Percentiles rank a stretch among this genome's conserved stretches.
Evolutionary conservation across 2,797 vertebrate genomes (phyloP).

Genomic region (Astyanax mexicanus): DNA sequence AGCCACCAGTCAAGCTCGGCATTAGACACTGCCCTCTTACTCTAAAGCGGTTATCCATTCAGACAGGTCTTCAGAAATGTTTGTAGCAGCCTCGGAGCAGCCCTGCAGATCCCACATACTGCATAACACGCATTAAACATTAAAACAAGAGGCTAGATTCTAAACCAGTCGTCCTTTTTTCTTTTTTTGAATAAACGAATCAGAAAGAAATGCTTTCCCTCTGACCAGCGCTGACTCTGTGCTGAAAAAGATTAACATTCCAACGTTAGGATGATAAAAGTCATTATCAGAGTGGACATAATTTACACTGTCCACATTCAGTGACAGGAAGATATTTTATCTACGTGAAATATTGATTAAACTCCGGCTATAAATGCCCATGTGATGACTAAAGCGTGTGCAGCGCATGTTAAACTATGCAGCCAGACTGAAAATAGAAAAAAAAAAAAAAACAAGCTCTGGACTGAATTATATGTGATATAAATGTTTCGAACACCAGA

Average conservation of each 20-base stretch:
- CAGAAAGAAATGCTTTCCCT: slow-evolving; percentile 19
- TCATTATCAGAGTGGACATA: slow-evolving; percentile 35
- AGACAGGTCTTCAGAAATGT: slow-evolving; percentile 3
- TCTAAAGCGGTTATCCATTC: slow-evolving; percentile 1
- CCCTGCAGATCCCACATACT: slow-evolving; percentile 2
- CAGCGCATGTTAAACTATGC: slow-evolving; percentile 7
- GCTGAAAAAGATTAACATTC: slow-evolving; percentile 5
- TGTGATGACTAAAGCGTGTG: slow-evolving; percentile 11
- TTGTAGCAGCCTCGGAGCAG: not conserved
- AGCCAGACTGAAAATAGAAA: not conserved
- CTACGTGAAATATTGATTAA: slow-evolving; percentile 40
- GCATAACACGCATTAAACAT: not conserved
- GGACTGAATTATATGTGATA: not conserved
- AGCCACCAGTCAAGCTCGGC: slow-evolving; percentile 31
- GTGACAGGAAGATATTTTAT: slow-evolving; percentile 52
- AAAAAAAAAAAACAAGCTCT: not conserved
- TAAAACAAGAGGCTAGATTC: slow-evolving; percentile 1
- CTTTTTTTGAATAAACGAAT: slow-evolving; percentile 16
- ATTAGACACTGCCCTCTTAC: slow-evolving; percentile 4
- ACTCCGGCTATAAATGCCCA: slow-evolving; percentile 26
- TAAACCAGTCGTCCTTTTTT: slow-evolving; percentile 18
- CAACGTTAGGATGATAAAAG: slow-evolving; percentile 25
- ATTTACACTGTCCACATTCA: slow-evolving; percentile 22
- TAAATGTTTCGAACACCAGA: not conserved
- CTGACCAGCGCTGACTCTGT: not conserved